Evolutionary conservation across 2,797 vertebrate genomes (phyloP).

Genomic region (Enteromius argenteus): DNA sequence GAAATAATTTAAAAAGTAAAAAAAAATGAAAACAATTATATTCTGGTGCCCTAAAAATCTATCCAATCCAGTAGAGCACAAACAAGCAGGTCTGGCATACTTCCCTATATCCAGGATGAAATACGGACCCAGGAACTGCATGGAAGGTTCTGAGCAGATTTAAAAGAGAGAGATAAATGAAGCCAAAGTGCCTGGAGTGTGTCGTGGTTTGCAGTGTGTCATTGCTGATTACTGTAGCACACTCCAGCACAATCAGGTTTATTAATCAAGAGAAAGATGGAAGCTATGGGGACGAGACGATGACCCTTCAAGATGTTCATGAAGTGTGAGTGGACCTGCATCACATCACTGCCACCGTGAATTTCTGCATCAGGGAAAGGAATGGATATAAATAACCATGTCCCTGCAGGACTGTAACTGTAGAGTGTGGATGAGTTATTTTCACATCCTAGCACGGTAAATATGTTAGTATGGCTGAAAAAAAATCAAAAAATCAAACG

Average conservation of each 20-base stretch:
- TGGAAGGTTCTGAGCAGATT: background rate
- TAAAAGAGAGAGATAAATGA: conserved; percentile 15
- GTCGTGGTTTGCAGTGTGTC: conserved; percentile 29
- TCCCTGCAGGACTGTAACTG: conserved; percentile 26
- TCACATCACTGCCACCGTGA: conserved; percentile 7
- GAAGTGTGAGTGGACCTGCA: conserved; percentile 22
- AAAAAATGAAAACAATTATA: background rate
- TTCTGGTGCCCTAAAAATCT: too few relatives aligned
- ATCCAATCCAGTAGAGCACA: background rate
- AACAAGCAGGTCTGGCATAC: conserved; percentile 19
- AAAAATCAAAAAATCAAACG: background rate
- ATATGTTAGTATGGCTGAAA: background rate
- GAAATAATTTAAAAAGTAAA: background rate
- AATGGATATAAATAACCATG: conserved; percentile 35
- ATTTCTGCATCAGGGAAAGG: background rate
- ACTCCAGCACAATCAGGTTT: conserved; percentile 47
- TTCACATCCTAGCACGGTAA: background rate
- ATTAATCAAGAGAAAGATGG: conserved; percentile 41
- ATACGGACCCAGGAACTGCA: conserved; percentile 11
- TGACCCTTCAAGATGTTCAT: conserved; percentile 41
- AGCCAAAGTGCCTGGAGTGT: conserved; percentile 20
- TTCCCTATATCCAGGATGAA: conserved; percentile 6
- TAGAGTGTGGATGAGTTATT: conserved; percentile 21
- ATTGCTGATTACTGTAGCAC: conserved; percentile 30
- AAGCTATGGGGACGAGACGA: conserved; percentile 11